These are phyloP conservation scores for Anorthoa munda DNA, from an alignment of 2,888 invertebrate species.

Conservation along the genomic window DNA sequence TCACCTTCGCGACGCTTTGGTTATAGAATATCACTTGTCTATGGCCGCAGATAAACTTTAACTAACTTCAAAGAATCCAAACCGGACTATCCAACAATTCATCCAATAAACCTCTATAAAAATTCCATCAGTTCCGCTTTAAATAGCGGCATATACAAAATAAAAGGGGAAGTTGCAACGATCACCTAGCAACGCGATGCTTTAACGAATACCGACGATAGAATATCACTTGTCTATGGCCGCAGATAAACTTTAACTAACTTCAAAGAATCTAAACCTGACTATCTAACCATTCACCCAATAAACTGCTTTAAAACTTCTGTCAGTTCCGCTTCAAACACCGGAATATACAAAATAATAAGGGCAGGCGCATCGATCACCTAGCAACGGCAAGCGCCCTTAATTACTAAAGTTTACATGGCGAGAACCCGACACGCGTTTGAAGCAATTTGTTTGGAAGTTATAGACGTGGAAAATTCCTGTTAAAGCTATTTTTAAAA, in stretches of 20 bases:
- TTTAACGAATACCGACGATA: too few relatives aligned
- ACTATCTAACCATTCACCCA: background rate
- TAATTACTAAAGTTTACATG: constrained; percentile 82
- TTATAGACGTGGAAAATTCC: constrained; percentile 58
- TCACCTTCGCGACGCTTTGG: too few relatives aligned
- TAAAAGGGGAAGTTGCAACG: constrained; percentile 60
- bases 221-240: too few relatives aligned
- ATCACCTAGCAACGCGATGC: constrained; percentile 74
- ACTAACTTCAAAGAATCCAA: background rate
- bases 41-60: too few relatives aligned
- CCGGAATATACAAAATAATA: constrained; percentile 54
- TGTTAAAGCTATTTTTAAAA: constrained; percentile 50
- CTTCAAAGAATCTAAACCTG: background rate
- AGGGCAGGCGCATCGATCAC: constrained; percentile 67
- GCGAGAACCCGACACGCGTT: constrained; percentile 69
- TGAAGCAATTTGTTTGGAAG: constrained; percentile 74
- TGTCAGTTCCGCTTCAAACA: constrained; percentile 19
- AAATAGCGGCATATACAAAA: constrained; percentile 44
- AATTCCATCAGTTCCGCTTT: constrained; percentile 17
- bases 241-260: background rate
- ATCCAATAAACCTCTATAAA: constrained; percentile 29
- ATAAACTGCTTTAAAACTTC: constrained; percentile 30
- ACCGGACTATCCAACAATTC: background rate
- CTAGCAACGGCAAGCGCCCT: constrained; percentile 68
- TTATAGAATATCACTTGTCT: too few relatives aligned